These are phyloP conservation scores for Stegodyphus mimosarum DNA, from an alignment of 1,140 invertebrate species.

Conservation along the genomic window DNA sequence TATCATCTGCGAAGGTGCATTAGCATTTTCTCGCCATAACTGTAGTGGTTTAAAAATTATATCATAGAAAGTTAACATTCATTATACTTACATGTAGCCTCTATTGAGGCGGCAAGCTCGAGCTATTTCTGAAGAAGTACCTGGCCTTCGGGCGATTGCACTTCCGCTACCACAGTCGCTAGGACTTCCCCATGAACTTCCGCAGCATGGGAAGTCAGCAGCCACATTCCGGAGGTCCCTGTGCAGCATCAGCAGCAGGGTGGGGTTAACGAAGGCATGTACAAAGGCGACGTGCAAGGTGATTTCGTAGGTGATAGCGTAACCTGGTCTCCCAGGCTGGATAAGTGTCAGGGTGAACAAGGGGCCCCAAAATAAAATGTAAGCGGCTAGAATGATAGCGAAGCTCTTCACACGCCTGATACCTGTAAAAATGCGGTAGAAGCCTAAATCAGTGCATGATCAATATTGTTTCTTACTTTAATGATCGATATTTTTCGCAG, in stretches of 20 bases:
- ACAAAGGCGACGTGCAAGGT: constrained; percentile 88
- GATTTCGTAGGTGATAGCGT: constrained; percentile 74
- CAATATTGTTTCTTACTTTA: too few relatives aligned
- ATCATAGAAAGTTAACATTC: background rate
- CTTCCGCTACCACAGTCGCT: constrained; percentile 31
- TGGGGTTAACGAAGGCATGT: constrained; percentile 86
- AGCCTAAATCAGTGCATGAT: too few relatives aligned
- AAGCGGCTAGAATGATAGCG: constrained; percentile 84
- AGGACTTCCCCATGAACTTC: background rate
- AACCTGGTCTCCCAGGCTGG: constrained; percentile 64
- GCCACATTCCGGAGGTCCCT: constrained; percentile 64
- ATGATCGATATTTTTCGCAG: too few relatives aligned
- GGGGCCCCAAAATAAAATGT: constrained; percentile 89
- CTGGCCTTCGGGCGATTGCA: background rate
- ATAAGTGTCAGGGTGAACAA: constrained; percentile 84
- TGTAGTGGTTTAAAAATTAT: background rate
- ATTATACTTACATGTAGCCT: constrained; percentile 58
- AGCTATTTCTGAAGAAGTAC: background rate
- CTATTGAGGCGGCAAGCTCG: constrained; percentile 40
- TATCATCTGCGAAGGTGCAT: too few relatives aligned
- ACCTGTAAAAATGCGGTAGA: background rate
- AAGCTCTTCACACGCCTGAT: constrained; percentile 82
- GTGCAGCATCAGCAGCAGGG: constrained; percentile 83
- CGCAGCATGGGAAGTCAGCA: constrained; percentile 53
- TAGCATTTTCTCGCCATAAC: background rate